Evolutionary conservation across 2,113 vertebrate species (phyloP).

Genomic region (Gymnorhina tibicen): DNA sequence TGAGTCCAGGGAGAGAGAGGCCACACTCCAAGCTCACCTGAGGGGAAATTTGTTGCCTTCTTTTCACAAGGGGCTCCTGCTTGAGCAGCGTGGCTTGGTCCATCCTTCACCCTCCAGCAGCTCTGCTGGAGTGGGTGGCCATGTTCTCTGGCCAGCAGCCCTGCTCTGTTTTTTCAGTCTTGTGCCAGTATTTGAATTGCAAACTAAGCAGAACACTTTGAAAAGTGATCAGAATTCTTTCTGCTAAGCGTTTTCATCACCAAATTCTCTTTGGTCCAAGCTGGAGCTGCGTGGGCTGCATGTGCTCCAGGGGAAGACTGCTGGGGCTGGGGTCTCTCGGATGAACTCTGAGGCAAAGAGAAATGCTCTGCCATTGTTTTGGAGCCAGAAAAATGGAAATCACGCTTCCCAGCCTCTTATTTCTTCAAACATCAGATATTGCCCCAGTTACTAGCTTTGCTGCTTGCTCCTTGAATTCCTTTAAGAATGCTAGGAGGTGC

Average conservation of each 20-base stretch:
- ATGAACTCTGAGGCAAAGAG: not conserved
- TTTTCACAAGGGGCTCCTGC: not conserved
- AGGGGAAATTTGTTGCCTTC: not conserved
- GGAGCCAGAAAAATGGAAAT: not conserved
- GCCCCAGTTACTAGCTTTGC: not conserved
- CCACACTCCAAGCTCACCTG: fast-evolving
- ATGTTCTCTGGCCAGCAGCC: not conserved
- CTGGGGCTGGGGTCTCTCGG: not conserved
- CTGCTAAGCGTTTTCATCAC: not conserved
- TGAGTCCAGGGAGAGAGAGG: not conserved
- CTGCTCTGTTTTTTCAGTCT: not conserved
- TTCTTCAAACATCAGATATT: not conserved
- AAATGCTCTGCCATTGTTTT: not conserved
- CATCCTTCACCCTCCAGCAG: not conserved
- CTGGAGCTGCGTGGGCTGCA: not conserved
- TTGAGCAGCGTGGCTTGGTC: fast-evolving
- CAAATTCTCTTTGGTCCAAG: not conserved
- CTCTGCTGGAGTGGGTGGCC: not conserved
- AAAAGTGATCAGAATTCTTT: not conserved
- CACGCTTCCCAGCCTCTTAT: not conserved
- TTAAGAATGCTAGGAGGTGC: not conserved
- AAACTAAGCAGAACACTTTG: not conserved
- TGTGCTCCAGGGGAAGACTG: not conserved
- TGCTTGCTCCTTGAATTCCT: not conserved
- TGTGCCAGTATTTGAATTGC: not conserved